Conservation (phyloP, 2,888 invertebrate species). For the Tenodera sinensis region DNA sequence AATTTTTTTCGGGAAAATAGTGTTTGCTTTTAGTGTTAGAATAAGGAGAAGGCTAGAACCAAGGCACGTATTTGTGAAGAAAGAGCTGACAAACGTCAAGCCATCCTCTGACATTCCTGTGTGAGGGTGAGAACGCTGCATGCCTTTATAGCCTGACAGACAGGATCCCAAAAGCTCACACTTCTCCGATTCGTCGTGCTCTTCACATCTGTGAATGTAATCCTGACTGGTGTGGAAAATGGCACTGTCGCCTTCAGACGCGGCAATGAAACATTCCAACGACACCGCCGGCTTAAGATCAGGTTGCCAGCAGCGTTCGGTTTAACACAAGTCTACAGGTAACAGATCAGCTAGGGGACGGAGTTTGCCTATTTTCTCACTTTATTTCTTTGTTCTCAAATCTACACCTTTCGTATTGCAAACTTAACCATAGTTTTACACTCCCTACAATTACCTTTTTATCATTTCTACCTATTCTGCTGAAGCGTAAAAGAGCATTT, state of each 20-base stretch:
- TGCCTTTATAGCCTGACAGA: neutral
- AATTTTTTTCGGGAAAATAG: too few relatives aligned
- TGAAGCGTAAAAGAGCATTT: too few relatives aligned
- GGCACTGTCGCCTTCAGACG: neutral
- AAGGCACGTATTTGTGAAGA: too few relatives aligned
- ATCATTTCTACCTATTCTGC: too few relatives aligned
- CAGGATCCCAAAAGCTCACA: neutral
- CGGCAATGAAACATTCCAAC: neutral
- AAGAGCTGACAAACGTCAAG: neutral
- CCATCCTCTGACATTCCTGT: neutral
- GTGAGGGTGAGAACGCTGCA: neutral
- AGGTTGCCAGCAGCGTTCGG: neutral
- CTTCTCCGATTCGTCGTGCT: neutral
- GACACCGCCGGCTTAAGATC: neutral
- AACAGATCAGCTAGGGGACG: too few relatives aligned
- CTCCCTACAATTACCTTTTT: too few relatives aligned
- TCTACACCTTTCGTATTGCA: too few relatives aligned
- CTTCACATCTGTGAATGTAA: conserved; percentile 7
- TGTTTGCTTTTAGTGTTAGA: too few relatives aligned
- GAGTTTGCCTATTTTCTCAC: too few relatives aligned
- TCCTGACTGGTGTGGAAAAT: neutral
- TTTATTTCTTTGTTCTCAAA: too few relatives aligned
- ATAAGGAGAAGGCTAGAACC: too few relatives aligned
- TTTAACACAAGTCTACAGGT: neutral
- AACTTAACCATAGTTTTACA: too few relatives aligned